Evolutionary conservation across 2,888 invertebrate species (phyloP).

Genomic region (Xanthorhoe spadicearia): DNA sequence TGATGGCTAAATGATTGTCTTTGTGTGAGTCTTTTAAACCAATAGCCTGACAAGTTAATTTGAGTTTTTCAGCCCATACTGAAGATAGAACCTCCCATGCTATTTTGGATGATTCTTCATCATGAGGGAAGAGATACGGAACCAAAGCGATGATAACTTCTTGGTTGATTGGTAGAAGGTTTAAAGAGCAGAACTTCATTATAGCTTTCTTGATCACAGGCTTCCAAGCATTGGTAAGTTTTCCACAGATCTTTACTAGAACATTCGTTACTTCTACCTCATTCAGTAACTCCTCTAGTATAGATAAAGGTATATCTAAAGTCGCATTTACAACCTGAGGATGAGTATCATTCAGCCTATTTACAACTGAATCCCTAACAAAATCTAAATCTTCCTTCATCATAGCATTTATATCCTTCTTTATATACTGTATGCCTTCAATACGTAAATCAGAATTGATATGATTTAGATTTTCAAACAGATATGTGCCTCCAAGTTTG

Average conservation of each 20-base stretch:
- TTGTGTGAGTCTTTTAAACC: conserved; percentile 47
- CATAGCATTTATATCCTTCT: conserved; percentile 79
- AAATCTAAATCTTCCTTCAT: conserved; percentile 84
- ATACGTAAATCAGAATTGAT: conserved; percentile 87
- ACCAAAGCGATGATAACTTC: conserved; percentile 84
- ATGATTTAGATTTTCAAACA: conserved; percentile 90
- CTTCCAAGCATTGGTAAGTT: conserved; percentile 70
- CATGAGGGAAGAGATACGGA: conserved; percentile 86
- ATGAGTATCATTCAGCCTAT: conserved; percentile 88
- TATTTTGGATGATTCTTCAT: conserved; percentile 59
- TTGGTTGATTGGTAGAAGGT: conserved; percentile 79
- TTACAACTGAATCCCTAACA: conserved; percentile 86
- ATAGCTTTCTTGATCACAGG: conserved; percentile 70
- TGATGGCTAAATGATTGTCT: conserved; percentile 57
- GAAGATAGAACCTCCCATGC: conserved; percentile 69
- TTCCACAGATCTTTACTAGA: conserved; percentile 81
- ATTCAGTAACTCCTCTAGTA: conserved; percentile 72
- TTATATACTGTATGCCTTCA: conserved; percentile 87
- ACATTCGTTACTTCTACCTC: conserved; percentile 73
- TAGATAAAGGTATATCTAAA: conserved; percentile 72
- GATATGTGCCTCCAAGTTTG: conserved; percentile 78
- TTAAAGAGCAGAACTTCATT: conserved; percentile 74
- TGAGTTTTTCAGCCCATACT: conserved; percentile 69
- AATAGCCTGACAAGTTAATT: conserved; percentile 51
- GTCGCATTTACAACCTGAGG: conserved; percentile 85